Percentiles rank a stretch among this genome's conserved stretches.
These are phyloP conservation scores for Drosophila busckii DNA, from an alignment of 1,140 invertebrate species.

Conservation along the genomic window DNA sequence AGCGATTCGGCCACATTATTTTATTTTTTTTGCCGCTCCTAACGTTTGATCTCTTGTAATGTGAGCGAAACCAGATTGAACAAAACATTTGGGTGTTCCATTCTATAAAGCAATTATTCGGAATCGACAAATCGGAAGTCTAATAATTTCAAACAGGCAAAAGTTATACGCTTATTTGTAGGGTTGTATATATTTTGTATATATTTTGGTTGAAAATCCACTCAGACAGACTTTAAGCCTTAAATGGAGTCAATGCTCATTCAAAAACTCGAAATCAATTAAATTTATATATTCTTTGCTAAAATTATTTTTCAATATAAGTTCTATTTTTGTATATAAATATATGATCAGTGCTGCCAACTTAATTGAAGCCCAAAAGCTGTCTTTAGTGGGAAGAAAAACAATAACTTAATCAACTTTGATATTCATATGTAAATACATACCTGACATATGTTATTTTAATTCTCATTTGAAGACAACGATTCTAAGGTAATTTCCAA, in stretches of 20 bases:
- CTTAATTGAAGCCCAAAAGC: no score
- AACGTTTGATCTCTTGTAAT: constrained; percentile 56
- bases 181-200: background rate
- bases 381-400: background rate
- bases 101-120: constrained; percentile 50
- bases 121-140: constrained; percentile 60
- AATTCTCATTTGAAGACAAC: no score
- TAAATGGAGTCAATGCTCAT: no score
- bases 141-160: no score
- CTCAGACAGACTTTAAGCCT: no score
- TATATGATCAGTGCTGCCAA: background rate
- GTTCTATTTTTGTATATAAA: no score
- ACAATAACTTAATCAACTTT: background rate
- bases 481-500: no score
- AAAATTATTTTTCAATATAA: no score
- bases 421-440: constrained; percentile 23
- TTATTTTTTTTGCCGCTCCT: constrained; percentile 29
- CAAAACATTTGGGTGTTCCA: constrained; percentile 67
- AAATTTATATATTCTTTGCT: no score
- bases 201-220: no score
- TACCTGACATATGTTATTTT: constrained; percentile 15
- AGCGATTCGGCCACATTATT: constrained; percentile 36
- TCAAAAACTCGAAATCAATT: no score
- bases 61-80: constrained; percentile 47
- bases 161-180: constrained; percentile 29